phyloP scores from a whole-genome alignment of 2,797 vertebrate species.

The Acropternis orthonyx region DNA sequence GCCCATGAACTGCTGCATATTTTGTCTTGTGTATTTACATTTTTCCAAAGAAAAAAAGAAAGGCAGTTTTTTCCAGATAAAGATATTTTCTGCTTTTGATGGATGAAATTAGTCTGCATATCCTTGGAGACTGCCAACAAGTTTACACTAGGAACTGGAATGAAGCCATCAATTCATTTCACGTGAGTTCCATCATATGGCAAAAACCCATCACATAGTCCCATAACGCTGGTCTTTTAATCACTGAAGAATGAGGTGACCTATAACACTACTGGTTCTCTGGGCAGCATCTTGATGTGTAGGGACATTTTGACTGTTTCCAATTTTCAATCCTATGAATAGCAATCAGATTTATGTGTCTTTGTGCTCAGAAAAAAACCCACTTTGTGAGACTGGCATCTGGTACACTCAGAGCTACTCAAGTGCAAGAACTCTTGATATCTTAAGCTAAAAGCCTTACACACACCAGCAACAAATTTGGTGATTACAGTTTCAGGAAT shows the following conservation, averaged over 20 bases:
- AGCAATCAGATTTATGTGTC: neutral
- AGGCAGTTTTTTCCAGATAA: neutral
- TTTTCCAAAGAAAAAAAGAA: neutral
- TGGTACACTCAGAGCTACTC: neutral
- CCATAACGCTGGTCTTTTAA: neutral
- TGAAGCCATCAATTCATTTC: conserved; percentile 8
- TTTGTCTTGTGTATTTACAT: conserved; percentile 58
- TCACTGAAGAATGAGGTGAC: neutral
- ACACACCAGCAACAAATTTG: neutral
- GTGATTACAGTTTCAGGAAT: neutral
- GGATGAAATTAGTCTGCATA: conserved; percentile 49
- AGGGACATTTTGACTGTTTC: neutral
- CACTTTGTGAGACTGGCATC: neutral
- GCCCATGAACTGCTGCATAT: conserved; percentile 58
- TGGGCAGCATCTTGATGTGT: neutral
- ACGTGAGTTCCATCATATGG: neutral
- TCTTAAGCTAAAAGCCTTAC: neutral
- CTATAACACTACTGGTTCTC: neutral
- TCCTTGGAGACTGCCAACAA: conserved; percentile 40
- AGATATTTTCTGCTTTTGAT: conserved; percentile 56
- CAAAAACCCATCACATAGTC: neutral
- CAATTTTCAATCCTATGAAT: neutral
- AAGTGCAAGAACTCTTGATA: neutral
- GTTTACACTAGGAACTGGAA: conserved; percentile 41
- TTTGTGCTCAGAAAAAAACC: neutral